Conservation (phyloP, 2,797 vertebrate species). For the Atherinosoma microstoma region DNA sequence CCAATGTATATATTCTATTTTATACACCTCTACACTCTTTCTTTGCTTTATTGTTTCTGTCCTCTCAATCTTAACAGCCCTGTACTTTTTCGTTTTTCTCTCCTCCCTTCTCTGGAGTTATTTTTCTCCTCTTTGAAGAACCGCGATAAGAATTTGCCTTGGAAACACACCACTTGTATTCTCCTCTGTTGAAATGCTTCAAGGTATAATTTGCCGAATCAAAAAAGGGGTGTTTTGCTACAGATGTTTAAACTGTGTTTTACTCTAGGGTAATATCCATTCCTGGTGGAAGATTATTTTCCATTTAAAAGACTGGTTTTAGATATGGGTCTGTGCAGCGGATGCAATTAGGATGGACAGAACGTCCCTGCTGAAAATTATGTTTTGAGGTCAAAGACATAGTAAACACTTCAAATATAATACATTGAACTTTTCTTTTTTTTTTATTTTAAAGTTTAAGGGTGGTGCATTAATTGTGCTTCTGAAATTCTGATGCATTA, state of each 20-base stretch:
- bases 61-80: constrained; percentile 32
- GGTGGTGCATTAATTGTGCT: constrained; percentile 47
- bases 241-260: constrained; percentile 55
- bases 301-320: constrained; percentile 52
- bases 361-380: constrained; percentile 42
- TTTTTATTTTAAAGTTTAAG: constrained; percentile 44
- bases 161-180: constrained; percentile 56
- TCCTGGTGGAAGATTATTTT: constrained; percentile 58
- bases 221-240: constrained; percentile 59
- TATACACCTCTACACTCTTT: constrained; percentile 26
- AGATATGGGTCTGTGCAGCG: constrained; percentile 39
- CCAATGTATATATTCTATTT: constrained; percentile 44
- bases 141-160: constrained; percentile 61
- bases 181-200: constrained; percentile 55
- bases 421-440: constrained; percentile 43
- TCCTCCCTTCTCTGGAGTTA: constrained; percentile 38
- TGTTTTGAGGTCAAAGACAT: constrained; percentile 63
- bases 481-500: constrained; percentile 48
- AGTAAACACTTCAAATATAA: constrained; percentile 53
- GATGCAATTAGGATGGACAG: constrained; percentile 60
- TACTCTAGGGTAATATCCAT: constrained; percentile 60
- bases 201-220: constrained; percentile 66
- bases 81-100: constrained; percentile 2
- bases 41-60: constrained; percentile 32
- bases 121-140: constrained; percentile 66